phyloP scores from a whole-genome alignment of 2,113 vertebrate species.

The Pan paniscus region DNA sequence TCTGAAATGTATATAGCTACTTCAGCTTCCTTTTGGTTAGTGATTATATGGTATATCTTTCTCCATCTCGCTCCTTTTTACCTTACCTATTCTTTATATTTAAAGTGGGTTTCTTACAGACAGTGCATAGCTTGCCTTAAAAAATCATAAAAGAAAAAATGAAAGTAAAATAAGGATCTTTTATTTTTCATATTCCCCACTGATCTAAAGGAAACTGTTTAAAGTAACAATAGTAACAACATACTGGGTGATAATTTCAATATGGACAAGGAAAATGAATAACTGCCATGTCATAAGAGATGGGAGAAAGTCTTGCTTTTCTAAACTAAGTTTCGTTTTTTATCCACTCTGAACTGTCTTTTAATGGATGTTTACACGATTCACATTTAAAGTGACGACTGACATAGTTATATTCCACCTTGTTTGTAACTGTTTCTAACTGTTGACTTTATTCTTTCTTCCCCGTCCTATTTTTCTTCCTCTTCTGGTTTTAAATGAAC shows the following conservation, averaged over 20 bases:
- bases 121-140: not conserved
- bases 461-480: not conserved
- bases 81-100: not conserved
- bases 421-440: not conserved
- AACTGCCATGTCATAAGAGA: too few species aligned
- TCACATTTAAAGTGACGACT: slow-evolving; percentile 13
- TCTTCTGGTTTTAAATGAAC: slow-evolving; percentile 8
- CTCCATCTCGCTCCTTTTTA: not conserved
- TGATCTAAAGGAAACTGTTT: too few species aligned
- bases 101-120: not conserved
- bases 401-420: not conserved
- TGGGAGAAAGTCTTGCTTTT: not conserved
- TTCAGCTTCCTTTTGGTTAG: not conserved
- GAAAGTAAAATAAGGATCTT: too few species aligned
- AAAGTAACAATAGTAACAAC: too few species aligned
- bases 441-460: not conserved
- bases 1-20: not conserved
- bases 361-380: not conserved
- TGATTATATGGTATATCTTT: not conserved
- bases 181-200: too few species aligned
- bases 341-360: not conserved
- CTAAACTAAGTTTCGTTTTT: not conserved
- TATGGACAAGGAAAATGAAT: too few species aligned
- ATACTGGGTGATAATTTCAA: too few species aligned
- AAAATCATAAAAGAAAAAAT: too few species aligned